These are phyloP conservation scores for Burhinus oedicnemus DNA, from an alignment of 2,113 vertebrate genomes.

Conservation along the genomic window DNA sequence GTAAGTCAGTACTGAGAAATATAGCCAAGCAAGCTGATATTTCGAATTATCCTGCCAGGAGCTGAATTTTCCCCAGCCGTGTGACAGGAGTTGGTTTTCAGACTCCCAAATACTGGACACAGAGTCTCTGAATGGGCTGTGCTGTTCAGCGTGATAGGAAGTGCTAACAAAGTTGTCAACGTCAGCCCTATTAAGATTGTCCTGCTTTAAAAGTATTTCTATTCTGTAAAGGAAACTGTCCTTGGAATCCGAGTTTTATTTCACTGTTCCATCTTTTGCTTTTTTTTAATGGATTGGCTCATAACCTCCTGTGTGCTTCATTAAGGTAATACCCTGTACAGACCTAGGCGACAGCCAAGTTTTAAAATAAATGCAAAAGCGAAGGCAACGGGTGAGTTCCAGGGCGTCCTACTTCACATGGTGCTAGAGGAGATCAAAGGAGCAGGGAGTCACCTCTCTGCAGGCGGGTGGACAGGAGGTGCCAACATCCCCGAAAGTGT, in stretches of 20 bases:
- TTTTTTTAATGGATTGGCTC: background rate
- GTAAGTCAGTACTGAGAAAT: background rate
- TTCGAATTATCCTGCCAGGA: background rate
- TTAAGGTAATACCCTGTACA: background rate
- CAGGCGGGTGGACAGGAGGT: background rate
- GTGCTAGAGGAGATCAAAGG: background rate
- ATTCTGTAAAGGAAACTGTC: background rate
- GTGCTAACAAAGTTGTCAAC: background rate
- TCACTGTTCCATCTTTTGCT: background rate
- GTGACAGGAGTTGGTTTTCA: background rate
- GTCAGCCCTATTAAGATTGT: background rate
- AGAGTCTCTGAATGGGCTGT: background rate
- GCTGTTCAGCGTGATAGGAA: fast-evolving
- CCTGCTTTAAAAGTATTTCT: background rate
- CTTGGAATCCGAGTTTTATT: background rate
- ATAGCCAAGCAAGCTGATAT: background rate
- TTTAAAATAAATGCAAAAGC: background rate
- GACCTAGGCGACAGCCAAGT: background rate
- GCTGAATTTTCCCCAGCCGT: background rate
- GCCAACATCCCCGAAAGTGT: background rate
- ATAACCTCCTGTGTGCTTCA: background rate
- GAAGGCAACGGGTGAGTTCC: background rate
- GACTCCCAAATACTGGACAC: background rate
- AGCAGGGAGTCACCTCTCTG: background rate
- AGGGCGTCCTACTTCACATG: fast-evolving